A percentile compares a stretch with the other conserved stretches of the same genome.
These are phyloP conservation scores for Chelmon rostratus DNA, from an alignment of 2,797 vertebrate genomes.

Conservation along the genomic window DNA sequence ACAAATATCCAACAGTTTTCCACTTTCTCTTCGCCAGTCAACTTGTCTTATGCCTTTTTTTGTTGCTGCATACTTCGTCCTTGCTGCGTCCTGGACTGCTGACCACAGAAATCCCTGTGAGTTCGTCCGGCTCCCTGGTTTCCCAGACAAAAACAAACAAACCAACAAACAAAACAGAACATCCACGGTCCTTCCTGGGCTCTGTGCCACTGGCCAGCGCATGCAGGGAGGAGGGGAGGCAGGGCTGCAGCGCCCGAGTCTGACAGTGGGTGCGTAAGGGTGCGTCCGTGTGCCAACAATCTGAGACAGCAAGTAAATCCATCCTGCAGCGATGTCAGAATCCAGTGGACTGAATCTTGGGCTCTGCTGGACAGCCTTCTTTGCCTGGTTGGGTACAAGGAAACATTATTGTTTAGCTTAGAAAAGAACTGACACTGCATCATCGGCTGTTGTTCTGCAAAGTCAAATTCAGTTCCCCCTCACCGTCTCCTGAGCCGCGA, in stretches of 20 bases:
- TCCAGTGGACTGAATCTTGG: constrained; percentile 84
- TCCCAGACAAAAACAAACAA: constrained; percentile 30
- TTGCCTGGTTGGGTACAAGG: constrained; percentile 66
- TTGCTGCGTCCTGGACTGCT: constrained; percentile 6
- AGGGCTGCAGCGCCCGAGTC: constrained; percentile 32
- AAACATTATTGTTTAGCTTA: background rate
- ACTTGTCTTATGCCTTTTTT: constrained; percentile 45
- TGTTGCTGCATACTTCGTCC: constrained; percentile 41
- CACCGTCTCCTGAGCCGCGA: constrained; percentile 78
- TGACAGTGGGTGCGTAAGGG: constrained; percentile 28
- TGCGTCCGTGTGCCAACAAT: constrained; percentile 16
- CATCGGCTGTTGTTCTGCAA: accelerated
- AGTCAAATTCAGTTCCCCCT: constrained; percentile 9
- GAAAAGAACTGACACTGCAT: background rate
- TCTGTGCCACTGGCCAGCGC: constrained; percentile 64
- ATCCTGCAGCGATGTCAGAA: constrained; percentile 75
- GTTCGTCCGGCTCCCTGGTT: constrained; percentile 14
- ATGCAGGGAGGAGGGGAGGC: constrained; percentile 63
- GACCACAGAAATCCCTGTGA: constrained; percentile 7
- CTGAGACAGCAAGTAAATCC: constrained; percentile 10
- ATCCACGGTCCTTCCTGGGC: constrained; percentile 42
- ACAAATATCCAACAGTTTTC: constrained; percentile 45
- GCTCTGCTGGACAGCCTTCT: constrained; percentile 72
- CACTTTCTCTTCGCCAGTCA: constrained; percentile 25
- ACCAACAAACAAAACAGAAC: constrained; percentile 3